Evolutionary conservation across 2,797 vertebrate species (phyloP).

Genomic region (Tragopan temminckii): DNA sequence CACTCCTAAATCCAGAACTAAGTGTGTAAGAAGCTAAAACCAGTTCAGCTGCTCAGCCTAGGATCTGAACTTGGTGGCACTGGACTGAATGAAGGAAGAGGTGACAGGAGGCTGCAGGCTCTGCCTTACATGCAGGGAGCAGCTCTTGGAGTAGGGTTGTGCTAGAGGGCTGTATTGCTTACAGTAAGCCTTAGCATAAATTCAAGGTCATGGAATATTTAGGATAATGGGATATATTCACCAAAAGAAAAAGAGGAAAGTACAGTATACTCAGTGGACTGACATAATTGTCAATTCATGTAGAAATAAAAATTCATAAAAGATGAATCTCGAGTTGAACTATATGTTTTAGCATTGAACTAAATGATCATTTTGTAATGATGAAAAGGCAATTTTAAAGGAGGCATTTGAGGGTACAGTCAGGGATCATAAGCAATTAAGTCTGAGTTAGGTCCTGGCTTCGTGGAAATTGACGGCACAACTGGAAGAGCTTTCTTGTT

Average conservation of each 20-base stretch:
- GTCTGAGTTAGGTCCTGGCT: not conserved
- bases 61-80: not conserved
- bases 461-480: not conserved
- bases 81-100: not conserved
- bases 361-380: not conserved
- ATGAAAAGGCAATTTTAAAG: not conserved
- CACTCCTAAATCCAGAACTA: not conserved
- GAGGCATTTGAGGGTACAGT: not conserved
- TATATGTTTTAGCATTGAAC: not conserved
- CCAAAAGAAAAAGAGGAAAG: rapidly evolving
- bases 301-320: not conserved
- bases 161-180: not conserved
- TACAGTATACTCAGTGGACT: not conserved
- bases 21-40: not conserved
- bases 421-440: not conserved
- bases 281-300: not conserved
- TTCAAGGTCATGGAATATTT: not conserved
- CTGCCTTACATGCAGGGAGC: not conserved
- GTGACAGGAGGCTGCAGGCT: not conserved
- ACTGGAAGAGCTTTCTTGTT: not conserved
- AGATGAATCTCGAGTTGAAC: not conserved
- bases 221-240: not conserved
- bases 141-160: not conserved
- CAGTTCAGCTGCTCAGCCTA: not conserved
- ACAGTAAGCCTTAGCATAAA: not conserved